Base-by-base conservation (phyloP, 2,888 invertebrate genomes). In the Encarsia formosa region DNA sequence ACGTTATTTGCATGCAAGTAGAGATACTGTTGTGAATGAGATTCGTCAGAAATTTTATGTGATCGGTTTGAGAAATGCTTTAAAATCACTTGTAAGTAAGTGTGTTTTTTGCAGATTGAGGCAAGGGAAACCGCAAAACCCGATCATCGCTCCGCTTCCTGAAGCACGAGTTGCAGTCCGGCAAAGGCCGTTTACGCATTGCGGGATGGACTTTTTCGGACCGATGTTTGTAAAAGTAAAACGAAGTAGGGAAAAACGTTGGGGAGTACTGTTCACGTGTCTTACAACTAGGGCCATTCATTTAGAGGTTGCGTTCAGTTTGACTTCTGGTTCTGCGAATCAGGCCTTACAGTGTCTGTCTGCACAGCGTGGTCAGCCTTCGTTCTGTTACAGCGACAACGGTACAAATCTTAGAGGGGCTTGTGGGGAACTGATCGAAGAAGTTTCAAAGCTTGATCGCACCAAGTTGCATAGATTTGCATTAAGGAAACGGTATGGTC, bases 1-100 rank as follows among this genome's bases (percentile, higher is more conserved):
- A 35, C n/a, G 11, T 4, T 29, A 24, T 4, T 23, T 15, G 5
- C 56, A 58, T 26, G 48, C 42, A 4, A 48, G 40, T 11, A 13
- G 26, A 2, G 47, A 58, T 2, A 35, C 34, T 8, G 34, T 35
- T 4, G 3, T 35, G 4, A 35, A 35, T 15, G 34, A 35, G 8
- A 4, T 35, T 16, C 34, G 5, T 3, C 34, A 35, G 5, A 16
- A 35, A 15, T 35, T 16, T 35, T 16, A 16, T 5, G 18, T 35
- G 8, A 16, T 35, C 3, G 34, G 34, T 3, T 16, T 35, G n/a
- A 3, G 34, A 15, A 8, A 13, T 16, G 5, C 34, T 15, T 35
- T 35, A 35, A 15, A 18, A 13, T 15, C 15, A 16, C 16, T 35
- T 8, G 4, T 35, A 8, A 15, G n/a, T 15, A 35, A 16, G 3